Percentiles rank a stretch among this genome's conserved stretches.
Evolutionary conservation across 2,113 vertebrate species (phyloP).

Genomic region (Lophotis ruficrista): DNA sequence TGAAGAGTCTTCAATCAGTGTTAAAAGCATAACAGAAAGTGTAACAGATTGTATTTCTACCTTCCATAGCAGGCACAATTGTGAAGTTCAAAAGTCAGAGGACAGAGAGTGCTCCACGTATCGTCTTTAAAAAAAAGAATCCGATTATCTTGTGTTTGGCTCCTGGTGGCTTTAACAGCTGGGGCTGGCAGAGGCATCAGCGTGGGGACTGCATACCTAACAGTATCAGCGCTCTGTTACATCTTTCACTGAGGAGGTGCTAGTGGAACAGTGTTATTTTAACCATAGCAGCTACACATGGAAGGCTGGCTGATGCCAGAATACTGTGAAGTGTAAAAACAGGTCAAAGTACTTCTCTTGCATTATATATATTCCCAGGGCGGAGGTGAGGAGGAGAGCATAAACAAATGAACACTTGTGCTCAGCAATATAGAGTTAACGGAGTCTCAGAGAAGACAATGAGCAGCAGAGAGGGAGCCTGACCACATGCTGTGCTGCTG

Average conservation of each 20-base stretch:
- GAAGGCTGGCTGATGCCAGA: background rate
- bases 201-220: background rate
- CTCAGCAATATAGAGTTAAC: background rate
- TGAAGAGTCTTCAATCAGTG: background rate
- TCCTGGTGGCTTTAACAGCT: background rate
- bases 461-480: background rate
- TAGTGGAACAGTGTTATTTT: background rate
- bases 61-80: background rate
- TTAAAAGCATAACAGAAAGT: background rate
- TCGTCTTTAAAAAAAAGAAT: background rate
- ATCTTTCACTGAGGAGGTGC: background rate
- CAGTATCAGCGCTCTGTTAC: background rate
- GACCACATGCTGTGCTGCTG: background rate
- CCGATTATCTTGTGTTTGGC: background rate
- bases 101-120: rapidly evolving
- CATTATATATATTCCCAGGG: background rate
- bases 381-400: background rate
- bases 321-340: background rate
- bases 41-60: background rate
- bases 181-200: background rate
- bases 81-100: background rate
- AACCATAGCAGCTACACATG: background rate
- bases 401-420: background rate
- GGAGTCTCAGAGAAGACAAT: background rate
- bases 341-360: background rate